Evolutionary conservation across 23 tunicate species (phyloP).

Genomic region (Trididemnum miniatum): DNA sequence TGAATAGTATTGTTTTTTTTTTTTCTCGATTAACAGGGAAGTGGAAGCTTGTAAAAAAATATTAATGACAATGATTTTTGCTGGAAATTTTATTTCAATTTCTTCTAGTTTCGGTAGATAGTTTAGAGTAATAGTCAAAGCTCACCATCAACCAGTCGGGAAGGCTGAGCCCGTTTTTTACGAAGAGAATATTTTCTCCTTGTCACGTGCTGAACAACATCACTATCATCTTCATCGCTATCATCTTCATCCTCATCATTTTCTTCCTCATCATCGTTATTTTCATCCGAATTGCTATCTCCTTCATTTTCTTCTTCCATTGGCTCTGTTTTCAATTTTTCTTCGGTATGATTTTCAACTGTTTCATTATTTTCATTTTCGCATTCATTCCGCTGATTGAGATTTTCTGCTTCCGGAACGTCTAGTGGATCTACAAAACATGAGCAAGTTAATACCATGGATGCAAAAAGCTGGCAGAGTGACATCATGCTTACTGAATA

Average conservation of each 20-base stretch:
- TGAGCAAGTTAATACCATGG: no score
- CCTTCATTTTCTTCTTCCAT: conserved; percentile 14
- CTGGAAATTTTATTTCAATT: no score
- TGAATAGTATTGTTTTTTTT: no score
- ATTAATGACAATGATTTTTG: no score
- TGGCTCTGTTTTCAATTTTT: neutral
- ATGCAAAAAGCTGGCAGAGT: no score
- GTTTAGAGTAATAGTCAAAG: neutral
- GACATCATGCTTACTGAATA: no score
- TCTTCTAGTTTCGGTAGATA: no score
- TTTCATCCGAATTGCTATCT: conserved; percentile 34
- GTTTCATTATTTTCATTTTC: neutral
- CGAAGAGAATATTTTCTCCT: conserved; percentile 53
- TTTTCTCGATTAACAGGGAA: no score
- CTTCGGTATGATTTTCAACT: conserved; percentile 43
- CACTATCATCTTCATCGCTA: conserved; percentile 21
- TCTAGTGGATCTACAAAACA: no score
- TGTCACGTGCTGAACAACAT: neutral
- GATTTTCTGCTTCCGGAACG: no score
- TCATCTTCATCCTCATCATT: conserved; percentile 28
- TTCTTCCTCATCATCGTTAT: conserved; percentile 42
- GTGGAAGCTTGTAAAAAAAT: no score
- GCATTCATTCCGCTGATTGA: no score
- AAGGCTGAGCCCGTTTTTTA: conserved; percentile 48
- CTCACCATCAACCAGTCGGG: conserved; percentile 44